A percentile compares a stretch with the other conserved stretches of the same genome.
These are phyloP conservation scores for Tipula unca DNA, from an alignment of 2,888 invertebrate species.

Conservation along the genomic window DNA sequence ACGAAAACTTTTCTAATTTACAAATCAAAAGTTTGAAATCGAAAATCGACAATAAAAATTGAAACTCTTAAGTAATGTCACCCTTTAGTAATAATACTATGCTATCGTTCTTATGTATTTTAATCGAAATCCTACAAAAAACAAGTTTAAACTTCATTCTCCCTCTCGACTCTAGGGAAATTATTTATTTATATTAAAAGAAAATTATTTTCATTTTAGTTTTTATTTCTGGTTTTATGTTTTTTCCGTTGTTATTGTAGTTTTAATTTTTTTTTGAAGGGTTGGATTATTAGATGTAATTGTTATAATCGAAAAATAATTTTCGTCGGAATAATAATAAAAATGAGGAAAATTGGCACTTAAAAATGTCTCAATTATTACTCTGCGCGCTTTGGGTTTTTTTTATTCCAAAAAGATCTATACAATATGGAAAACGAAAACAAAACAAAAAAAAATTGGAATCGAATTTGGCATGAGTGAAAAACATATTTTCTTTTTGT, in stretches of 20 bases:
- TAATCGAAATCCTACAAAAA: neutral
- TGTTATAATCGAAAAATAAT: conserved; percentile 2
- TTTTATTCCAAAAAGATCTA: neutral
- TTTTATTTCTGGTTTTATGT: neutral
- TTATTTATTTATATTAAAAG: neutral
- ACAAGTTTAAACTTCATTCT: neutral
- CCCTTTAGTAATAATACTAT: neutral
- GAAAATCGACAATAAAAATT: neutral
- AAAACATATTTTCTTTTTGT: neutral
- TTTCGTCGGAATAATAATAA: neutral
- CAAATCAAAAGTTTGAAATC: neutral
- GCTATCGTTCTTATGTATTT: neutral
- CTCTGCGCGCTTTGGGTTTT: neutral
- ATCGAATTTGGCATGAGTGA: neutral
- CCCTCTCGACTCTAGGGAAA: neutral
- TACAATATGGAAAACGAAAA: neutral
- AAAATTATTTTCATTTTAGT: neutral
- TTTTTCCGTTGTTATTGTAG: neutral
- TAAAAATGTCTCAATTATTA: neutral
- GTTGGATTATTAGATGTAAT: neutral
- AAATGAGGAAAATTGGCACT: neutral
- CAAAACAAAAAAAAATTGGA: neutral
- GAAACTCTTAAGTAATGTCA: neutral
- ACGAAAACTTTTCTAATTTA: neutral
- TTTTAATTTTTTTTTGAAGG: neutral